Conservation (phyloP, 2,888 invertebrate genomes). For the Lycia hirtaria region DNA sequence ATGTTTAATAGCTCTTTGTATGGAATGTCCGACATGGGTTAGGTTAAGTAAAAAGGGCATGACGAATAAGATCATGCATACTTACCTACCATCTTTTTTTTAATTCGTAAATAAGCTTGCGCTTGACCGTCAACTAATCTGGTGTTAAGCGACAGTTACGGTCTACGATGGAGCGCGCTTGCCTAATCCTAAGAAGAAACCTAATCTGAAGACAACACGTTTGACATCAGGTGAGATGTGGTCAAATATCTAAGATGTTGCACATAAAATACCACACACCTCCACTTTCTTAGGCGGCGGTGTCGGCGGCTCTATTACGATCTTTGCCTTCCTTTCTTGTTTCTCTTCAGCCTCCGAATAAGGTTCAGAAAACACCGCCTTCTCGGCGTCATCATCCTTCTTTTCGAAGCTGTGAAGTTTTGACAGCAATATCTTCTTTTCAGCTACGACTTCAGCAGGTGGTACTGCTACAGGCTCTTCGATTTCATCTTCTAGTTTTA, state of each 20-base stretch:
- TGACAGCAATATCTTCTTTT: constrained; percentile 71
- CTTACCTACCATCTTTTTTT: too few relatives aligned
- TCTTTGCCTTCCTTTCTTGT: constrained; percentile 18
- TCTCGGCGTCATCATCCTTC: constrained; percentile 55
- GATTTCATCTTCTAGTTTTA: constrained; percentile 63
- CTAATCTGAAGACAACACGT: too few relatives aligned
- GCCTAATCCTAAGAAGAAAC: too few relatives aligned
- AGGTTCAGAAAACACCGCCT: constrained; percentile 17
- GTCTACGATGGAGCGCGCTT: too few relatives aligned
- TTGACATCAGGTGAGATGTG: too few relatives aligned
- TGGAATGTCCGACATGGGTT: too few relatives aligned
- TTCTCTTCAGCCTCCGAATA: constrained; percentile 18
- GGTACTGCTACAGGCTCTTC: constrained; percentile 60
- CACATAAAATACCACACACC: constrained; percentile 47
- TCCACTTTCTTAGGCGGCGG: constrained; percentile 66
- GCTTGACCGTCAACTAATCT: too few relatives aligned
- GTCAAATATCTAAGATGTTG: background rate
- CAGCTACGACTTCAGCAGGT: constrained; percentile 73
- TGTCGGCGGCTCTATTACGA: constrained; percentile 52
- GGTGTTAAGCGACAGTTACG: too few relatives aligned
- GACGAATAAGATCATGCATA: too few relatives aligned
- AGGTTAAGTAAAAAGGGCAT: too few relatives aligned
- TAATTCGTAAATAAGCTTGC: too few relatives aligned
- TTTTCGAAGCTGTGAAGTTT: constrained; percentile 75
- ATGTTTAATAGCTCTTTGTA: too few relatives aligned